A percentile compares a stretch with the other conserved stretches of the same genome.
Evolutionary conservation across 1,140 invertebrate species (phyloP).

Genomic region (Lasaia peninsularis): DNA sequence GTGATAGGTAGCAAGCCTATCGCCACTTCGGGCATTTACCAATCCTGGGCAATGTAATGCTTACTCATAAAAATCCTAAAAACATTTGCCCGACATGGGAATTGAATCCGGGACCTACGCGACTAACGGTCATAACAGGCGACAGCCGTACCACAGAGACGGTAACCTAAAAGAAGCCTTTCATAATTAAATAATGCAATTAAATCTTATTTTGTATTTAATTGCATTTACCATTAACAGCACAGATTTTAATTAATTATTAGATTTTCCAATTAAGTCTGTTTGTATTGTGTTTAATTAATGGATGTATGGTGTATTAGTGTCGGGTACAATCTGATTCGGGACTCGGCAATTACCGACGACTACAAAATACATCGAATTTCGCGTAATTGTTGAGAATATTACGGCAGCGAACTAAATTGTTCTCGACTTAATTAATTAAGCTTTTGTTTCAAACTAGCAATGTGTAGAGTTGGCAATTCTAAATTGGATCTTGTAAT

Average conservation of each 20-base stretch:
- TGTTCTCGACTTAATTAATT: conserved; percentile 77
- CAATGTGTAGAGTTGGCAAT: conserved; percentile 76
- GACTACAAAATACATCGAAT: conserved; percentile 74
- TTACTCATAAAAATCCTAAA: too few relatives aligned
- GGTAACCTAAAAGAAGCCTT: background rate
- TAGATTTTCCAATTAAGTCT: conserved; percentile 68
- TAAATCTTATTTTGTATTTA: conserved; percentile 12
- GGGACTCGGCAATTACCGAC: conserved; percentile 64
- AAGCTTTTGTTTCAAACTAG: conserved; percentile 77
- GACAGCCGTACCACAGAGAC: too few relatives aligned
- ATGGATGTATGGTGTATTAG: conserved; percentile 69
- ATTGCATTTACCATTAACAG: conserved; percentile 24
- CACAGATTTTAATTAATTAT: conserved; percentile 52
- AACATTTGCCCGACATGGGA: too few relatives aligned
- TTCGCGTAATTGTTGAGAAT: conserved; percentile 74
- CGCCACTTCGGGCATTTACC: too few relatives aligned
- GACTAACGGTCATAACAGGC: too few relatives aligned
- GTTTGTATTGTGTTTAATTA: conserved; percentile 64
- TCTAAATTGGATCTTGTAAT: conserved; percentile 77
- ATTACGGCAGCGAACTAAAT: conserved; percentile 75
- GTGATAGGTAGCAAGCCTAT: too few relatives aligned
- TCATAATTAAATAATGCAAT: conserved; percentile 9
- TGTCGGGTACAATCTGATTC: conserved; percentile 68
- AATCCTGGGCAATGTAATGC: too few relatives aligned
- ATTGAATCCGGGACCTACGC: too few relatives aligned